Evolutionary conservation across 2,797 vertebrate species (phyloP).

Genomic region (Melanogrammus aeglefinus): DNA sequence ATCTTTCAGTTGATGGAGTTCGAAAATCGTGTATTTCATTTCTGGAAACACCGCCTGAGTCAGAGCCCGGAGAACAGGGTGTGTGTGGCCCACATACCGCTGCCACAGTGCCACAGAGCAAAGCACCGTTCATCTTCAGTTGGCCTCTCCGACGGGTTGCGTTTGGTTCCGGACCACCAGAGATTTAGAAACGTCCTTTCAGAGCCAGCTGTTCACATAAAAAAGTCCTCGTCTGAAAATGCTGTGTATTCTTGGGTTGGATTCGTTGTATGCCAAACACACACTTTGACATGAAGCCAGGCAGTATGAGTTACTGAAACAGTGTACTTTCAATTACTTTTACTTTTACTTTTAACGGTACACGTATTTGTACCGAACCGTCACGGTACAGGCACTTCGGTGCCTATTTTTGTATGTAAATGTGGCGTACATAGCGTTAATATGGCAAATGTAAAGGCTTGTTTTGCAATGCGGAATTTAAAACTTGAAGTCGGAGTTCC

Average conservation of each 20-base stretch:
- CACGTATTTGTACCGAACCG: no score
- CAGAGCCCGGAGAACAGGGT: not conserved
- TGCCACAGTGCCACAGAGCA: not conserved
- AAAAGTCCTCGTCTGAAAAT: not conserved
- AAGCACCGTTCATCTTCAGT: not conserved
- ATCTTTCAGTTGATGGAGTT: not conserved
- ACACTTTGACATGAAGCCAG: not conserved
- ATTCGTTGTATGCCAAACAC: not conserved
- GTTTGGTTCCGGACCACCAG: no score
- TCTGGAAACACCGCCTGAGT: no score
- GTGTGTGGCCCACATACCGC: not conserved
- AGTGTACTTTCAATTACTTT: not conserved
- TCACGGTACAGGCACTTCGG: no score
- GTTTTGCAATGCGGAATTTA: no score
- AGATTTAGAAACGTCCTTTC: not conserved
- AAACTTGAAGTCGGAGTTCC: no score
- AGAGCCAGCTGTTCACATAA: not conserved
- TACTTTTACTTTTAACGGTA: no score
- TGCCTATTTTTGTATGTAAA: no score
- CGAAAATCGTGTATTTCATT: no score
- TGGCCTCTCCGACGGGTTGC: not conserved
- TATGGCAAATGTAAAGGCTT: no score
- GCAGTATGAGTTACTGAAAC: not conserved
- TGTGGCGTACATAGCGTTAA: no score
- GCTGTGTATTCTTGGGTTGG: not conserved